These are phyloP conservation scores for Falco peregrinus DNA, from an alignment of 2,797 vertebrate genomes.

Conservation along the genomic window DNA sequence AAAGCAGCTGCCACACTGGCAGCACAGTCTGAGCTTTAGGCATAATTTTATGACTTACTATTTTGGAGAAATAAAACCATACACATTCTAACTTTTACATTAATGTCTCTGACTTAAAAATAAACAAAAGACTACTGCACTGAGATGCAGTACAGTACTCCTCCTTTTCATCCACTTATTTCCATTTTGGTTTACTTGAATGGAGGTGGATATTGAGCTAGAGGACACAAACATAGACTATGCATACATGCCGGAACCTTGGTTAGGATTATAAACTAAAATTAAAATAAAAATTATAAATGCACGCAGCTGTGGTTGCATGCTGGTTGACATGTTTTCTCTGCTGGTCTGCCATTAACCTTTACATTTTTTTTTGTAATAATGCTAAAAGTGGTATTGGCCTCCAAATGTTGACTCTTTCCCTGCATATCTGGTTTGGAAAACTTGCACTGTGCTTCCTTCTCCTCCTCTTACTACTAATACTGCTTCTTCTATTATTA, in stretches of 20 bases:
- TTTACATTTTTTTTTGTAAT: not conserved
- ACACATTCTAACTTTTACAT: not conserved
- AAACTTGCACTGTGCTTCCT: not conserved
- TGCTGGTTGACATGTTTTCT: not conserved
- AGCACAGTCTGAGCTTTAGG: not conserved
- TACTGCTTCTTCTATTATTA: not conserved
- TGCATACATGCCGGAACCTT: not conserved
- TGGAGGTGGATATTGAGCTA: not conserved
- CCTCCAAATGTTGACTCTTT: not conserved
- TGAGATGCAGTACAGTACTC: not conserved
- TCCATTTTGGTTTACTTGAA: not conserved
- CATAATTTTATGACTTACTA: not conserved
- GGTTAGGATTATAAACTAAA: not conserved
- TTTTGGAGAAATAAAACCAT: not conserved
- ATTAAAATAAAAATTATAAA: not conserved
- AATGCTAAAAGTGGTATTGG: not conserved
- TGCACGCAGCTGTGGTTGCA: not conserved
- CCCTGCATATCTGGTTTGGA: not conserved
- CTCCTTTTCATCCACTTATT: not conserved
- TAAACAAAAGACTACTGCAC: not conserved
- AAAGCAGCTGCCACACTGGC: not conserved
- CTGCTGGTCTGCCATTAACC: not conserved
- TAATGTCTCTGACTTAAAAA: not conserved
- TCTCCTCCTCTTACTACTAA: not conserved
- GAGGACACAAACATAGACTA: not conserved